Evolutionary conservation across 2,797 vertebrate species (phyloP).

Genomic region (Dallia pectoralis): DNA sequence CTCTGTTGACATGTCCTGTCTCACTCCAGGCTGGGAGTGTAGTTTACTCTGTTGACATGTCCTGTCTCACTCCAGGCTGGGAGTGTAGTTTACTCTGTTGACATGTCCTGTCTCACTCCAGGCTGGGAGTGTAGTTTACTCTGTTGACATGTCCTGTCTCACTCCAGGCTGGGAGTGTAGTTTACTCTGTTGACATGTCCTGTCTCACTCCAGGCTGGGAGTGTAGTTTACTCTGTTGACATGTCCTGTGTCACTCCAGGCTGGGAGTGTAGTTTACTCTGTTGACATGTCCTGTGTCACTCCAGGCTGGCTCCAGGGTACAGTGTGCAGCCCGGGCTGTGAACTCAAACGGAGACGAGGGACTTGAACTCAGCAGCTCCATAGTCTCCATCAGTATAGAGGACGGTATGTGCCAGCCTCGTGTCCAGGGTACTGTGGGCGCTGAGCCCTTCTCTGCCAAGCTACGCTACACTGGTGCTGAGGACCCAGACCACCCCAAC

Average conservation of each 20-base stretch:
- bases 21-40: conserved; percentile 77
- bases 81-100: neutral
- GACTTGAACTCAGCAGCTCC: conserved; percentile 88
- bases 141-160: neutral
- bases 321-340: conserved; percentile 91
- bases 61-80: conserved; percentile 72
- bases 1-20: neutral
- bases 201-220: conserved; percentile 73
- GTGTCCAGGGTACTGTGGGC: conserved; percentile 84
- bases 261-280: conserved; percentile 61
- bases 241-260: conserved; percentile 54
- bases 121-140: conserved; percentile 75
- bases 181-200: neutral
- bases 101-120: conserved; percentile 44
- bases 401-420: conserved; percentile 94
- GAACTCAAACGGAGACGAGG: conserved; percentile 83
- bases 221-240: neutral
- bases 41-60: neutral
- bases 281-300: neutral
- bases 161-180: conserved; percentile 81
- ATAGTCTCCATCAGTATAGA: conserved; percentile 78
- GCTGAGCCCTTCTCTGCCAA: conserved; percentile 96
- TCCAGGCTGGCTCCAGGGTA: conserved; percentile 84
- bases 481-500: conserved; percentile 84
- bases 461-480: conserved; percentile 86